Conservation (phyloP, 2,113 vertebrate genomes). For the Gambusia holbrooki region DNA sequence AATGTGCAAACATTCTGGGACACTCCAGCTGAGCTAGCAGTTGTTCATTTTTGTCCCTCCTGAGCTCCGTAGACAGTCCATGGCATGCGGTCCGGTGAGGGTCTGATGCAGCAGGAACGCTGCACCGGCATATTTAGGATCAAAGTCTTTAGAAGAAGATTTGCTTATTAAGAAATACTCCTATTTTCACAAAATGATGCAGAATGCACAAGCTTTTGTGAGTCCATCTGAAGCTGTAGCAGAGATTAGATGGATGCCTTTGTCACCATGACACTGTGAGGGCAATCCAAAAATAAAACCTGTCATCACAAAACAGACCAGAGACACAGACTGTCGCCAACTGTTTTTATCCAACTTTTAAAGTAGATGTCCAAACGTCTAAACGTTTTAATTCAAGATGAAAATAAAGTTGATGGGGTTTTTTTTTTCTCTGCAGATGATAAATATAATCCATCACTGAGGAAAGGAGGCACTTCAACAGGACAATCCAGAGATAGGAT, state of each 20-base stretch:
- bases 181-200: neutral
- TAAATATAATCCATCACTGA: constrained; percentile 65
- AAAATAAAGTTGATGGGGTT: neutral
- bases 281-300: constrained; percentile 34
- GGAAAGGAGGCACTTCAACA: constrained; percentile 36
- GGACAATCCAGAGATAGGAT: constrained; percentile 65
- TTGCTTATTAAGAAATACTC: constrained; percentile 12
- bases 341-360: constrained; percentile 21
- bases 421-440: constrained; percentile 74
- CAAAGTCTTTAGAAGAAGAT: constrained; percentile 14
- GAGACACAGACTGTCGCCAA: neutral
- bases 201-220: constrained; percentile 50
- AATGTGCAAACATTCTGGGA: constrained; percentile 73
- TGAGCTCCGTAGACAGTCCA: constrained; percentile 60
- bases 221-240: constrained; percentile 20
- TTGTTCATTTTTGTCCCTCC: constrained; percentile 66
- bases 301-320: constrained; percentile 32
- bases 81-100: constrained; percentile 59
- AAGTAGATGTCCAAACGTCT: neutral
- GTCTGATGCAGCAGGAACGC: constrained; percentile 52
- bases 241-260: constrained; percentile 63
- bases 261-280: constrained; percentile 49
- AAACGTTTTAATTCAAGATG: neutral
- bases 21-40: constrained; percentile 84
- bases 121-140: constrained; percentile 58